These are phyloP conservation scores for Mormyrops attenuatus DNA, from an alignment of 2,797 vertebrate species.

Conservation along the genomic window DNA sequence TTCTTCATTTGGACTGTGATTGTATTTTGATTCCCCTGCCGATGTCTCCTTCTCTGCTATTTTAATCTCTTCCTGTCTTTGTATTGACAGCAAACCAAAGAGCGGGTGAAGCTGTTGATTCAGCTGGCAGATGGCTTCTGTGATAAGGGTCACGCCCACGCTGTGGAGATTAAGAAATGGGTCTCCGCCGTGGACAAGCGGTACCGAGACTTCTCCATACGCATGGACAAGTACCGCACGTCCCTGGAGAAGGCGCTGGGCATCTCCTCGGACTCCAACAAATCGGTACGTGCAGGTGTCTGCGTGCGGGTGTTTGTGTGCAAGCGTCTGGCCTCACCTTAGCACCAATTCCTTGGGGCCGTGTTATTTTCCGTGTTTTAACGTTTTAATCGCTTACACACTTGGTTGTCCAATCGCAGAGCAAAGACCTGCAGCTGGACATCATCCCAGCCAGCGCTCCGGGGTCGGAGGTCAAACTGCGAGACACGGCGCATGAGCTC, in stretches of 20 bases:
- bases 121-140: constrained; percentile 98
- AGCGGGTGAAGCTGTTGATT: constrained; percentile 97
- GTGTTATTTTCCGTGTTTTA: neutral
- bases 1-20: neutral
- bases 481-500: constrained; percentile 90
- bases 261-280: constrained; percentile 94
- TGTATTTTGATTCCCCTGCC: constrained; percentile 8
- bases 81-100: constrained; percentile 90
- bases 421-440: constrained; percentile 94
- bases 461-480: constrained; percentile 92
- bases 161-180: constrained; percentile 96
- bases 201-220: constrained; percentile 95
- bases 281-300: constrained; percentile 66
- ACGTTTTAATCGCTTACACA: neutral
- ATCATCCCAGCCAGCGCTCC: constrained; percentile 90
- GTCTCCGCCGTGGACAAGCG: constrained; percentile 95
- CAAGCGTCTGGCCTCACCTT: neutral
- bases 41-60: constrained; percentile 44
- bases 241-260: constrained; percentile 95
- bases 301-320: neutral
- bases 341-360: neutral
- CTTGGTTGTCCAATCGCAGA: constrained; percentile 60
- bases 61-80: constrained; percentile 29
- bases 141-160: constrained; percentile 96
- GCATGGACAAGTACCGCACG: constrained; percentile 97